Base-by-base conservation (phyloP, 2,113 vertebrate species). In the Herpetotheres cachinnans region DNA sequence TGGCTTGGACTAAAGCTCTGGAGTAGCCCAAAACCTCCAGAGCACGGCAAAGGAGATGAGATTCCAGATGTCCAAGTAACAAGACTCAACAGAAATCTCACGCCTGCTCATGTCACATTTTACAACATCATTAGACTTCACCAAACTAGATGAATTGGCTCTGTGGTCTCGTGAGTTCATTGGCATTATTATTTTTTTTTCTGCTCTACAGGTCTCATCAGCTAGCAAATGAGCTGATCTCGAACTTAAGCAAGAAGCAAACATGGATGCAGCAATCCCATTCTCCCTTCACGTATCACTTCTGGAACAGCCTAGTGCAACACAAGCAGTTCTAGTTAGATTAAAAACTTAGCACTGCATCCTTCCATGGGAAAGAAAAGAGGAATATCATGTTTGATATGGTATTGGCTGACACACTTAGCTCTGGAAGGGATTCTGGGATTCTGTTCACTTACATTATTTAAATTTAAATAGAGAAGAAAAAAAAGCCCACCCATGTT, bases 1-100 rank as follows among this genome's bases (percentile, higher is more conserved):
- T 84, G 86, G 67, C 91, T 95, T 88, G 46, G 49, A 94, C 69
- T 84, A 74, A 91, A 96, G 81, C 56, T 76, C 70, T 85, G 78
- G 73, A 90, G 44, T 20, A 76, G 62, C 82, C 58, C 82, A 90
- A 44, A 67, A 61, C 7, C 78, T 82, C 82, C 73, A 76, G 73
- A 78, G 29, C 7, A 49, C 0, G 20, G 32, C 49, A 93, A 58
- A 54, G 32, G 12, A 70, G 25, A 88, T 40, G 38, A 86, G 81
- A 93, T 69, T 42, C 29, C 36, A 50, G 10, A 63, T 32, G 42
- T 50, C 65, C 80, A 79, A 82, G 71, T 26, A 69, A 32, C 40
- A 86, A 34, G 49, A 40, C 29, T 86, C 55, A 44, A n/a, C 29
- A 86, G 24, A 82, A 93, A 25, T 25, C 70, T 50, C 40, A 46